Evolutionary conservation across 2,888 invertebrate species (phyloP).

Genomic region (Latrodectus hesperus): DNA sequence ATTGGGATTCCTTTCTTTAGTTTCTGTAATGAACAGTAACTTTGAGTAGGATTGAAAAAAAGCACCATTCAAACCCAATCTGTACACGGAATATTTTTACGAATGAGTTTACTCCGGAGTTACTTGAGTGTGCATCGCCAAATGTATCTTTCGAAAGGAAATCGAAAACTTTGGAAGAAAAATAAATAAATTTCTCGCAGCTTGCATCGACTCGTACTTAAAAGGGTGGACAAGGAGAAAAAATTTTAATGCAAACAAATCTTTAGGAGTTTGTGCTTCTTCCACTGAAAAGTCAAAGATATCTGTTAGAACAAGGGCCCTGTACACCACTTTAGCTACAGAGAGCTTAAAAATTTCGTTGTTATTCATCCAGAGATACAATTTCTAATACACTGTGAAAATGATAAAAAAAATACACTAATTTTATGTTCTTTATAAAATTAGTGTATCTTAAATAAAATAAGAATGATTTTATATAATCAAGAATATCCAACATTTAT

Average conservation of each 20-base stretch:
- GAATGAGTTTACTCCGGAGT: slow-evolving; percentile 43
- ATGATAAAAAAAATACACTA: too few species aligned
- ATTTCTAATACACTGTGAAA: too few species aligned
- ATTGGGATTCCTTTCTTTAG: slow-evolving; percentile 67
- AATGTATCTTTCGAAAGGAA: slow-evolving; percentile 63
- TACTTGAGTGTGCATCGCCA: slow-evolving; percentile 61
- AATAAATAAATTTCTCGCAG: slow-evolving; percentile 65
- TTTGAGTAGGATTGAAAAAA: slow-evolving; percentile 56
- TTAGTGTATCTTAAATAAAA: too few species aligned
- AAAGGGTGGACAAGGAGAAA: slow-evolving; percentile 41
- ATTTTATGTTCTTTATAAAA: too few species aligned
- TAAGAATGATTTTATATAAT: too few species aligned
- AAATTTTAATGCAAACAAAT: slow-evolving; percentile 64
- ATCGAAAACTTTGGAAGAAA: slow-evolving; percentile 50
- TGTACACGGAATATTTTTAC: slow-evolving; percentile 63
- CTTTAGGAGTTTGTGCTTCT: slow-evolving; percentile 29
- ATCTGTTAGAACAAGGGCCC: slow-evolving; percentile 11
- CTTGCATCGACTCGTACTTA: slow-evolving; percentile 44
- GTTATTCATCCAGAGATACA: not conserved
- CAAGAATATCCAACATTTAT: too few species aligned
- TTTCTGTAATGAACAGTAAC: slow-evolving; percentile 59
- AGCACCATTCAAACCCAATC: slow-evolving; percentile 55
- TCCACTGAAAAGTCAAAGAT: slow-evolving; percentile 37
- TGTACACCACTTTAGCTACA: not conserved
- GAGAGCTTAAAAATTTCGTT: not conserved